Percentiles rank a stretch among this genome's conserved stretches.
These are phyloP conservation scores for Sthenelais limicola DNA, from an alignment of 2,888 invertebrate species.

Conservation along the genomic window DNA sequence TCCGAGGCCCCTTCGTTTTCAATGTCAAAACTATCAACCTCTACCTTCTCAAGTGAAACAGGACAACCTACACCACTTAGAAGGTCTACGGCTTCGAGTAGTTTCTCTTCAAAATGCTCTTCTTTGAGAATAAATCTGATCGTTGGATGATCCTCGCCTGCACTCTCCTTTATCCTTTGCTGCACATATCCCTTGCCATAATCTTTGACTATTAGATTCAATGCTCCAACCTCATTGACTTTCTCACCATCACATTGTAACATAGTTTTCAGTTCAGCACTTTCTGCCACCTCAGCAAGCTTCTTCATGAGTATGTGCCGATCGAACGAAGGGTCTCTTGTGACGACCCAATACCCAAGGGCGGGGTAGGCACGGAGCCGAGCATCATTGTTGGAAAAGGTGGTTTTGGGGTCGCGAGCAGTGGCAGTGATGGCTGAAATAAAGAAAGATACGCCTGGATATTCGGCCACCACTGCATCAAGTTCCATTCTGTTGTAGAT, in stretches of 20 bases:
- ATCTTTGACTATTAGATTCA: conserved; percentile 21
- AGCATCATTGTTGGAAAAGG: background rate
- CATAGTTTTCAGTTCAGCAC: conserved; percentile 24
- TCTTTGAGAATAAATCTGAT: conserved; percentile 27
- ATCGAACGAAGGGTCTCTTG: conserved; percentile 5
- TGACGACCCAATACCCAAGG: conserved; percentile 17
- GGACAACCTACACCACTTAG: conserved; percentile 24
- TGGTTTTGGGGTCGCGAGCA: conserved; percentile 15
- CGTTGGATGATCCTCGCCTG: conserved; percentile 16
- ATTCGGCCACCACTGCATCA: conserved; percentile 8
- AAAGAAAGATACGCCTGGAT: conserved; percentile 24
- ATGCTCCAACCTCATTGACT: conserved; percentile 12
- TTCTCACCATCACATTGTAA: conserved; percentile 22
- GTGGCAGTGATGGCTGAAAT: conserved; percentile 27
- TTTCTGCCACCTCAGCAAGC: conserved; percentile 13
- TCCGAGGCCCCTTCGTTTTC: conserved; percentile 1
- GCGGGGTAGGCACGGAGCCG: conserved; percentile 19
- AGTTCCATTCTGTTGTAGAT: conserved; percentile 29
- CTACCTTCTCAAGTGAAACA: conserved; percentile 20
- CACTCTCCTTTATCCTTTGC: conserved; percentile 2
- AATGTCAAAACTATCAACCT: background rate
- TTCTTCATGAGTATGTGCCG: conserved; percentile 21
- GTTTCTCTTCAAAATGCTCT: conserved; percentile 23
- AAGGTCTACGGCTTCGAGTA: conserved; percentile 11
- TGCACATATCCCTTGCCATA: conserved; percentile 26